Evolutionary conservation across 2,797 vertebrate species (phyloP).

Genomic region (Pempheris klunzingeri): DNA sequence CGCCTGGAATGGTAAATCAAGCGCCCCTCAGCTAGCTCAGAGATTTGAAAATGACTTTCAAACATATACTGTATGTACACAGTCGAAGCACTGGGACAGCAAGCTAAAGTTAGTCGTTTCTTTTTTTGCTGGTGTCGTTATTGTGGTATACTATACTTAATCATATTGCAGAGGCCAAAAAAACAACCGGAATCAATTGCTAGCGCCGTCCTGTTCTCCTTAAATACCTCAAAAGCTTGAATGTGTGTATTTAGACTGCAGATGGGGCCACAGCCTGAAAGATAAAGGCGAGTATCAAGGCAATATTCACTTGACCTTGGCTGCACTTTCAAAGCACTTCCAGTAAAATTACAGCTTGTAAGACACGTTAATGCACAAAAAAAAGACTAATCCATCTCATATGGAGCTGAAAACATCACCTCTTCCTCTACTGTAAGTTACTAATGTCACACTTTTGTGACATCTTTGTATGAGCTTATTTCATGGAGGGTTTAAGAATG

Average conservation of each 20-base stretch:
- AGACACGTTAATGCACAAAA: slow-evolving; percentile 40
- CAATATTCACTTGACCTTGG: slow-evolving; percentile 36
- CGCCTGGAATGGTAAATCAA: slow-evolving; percentile 51
- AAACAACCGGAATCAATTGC: slow-evolving; percentile 26
- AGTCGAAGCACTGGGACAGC: slow-evolving; percentile 63
- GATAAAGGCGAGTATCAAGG: slow-evolving; percentile 52
- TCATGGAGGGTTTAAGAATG: background rate
- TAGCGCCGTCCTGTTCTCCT: background rate
- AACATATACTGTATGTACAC: slow-evolving; percentile 67
- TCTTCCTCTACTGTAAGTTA: background rate
- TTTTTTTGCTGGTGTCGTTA: slow-evolving; percentile 63
- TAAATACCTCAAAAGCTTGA: background rate
- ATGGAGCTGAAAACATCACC: background rate
- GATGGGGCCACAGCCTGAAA: slow-evolving; percentile 3
- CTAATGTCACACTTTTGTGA: background rate
- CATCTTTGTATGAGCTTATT: background rate
- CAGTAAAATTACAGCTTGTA: slow-evolving; percentile 25
- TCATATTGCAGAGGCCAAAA: slow-evolving; percentile 12
- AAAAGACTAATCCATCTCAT: background rate
- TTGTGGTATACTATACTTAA: slow-evolving; percentile 22
- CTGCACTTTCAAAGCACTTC: slow-evolving; percentile 25
- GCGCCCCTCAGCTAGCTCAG: slow-evolving; percentile 36
- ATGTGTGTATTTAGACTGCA: slow-evolving; percentile 4
- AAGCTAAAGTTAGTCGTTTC: slow-evolving; percentile 65
- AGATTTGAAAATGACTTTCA: slow-evolving; percentile 55